A percentile compares a stretch with the other conserved stretches of the same genome.
Evolutionary conservation across 2,797 vertebrate species (phyloP).

Genomic region (Mus spretus): DNA sequence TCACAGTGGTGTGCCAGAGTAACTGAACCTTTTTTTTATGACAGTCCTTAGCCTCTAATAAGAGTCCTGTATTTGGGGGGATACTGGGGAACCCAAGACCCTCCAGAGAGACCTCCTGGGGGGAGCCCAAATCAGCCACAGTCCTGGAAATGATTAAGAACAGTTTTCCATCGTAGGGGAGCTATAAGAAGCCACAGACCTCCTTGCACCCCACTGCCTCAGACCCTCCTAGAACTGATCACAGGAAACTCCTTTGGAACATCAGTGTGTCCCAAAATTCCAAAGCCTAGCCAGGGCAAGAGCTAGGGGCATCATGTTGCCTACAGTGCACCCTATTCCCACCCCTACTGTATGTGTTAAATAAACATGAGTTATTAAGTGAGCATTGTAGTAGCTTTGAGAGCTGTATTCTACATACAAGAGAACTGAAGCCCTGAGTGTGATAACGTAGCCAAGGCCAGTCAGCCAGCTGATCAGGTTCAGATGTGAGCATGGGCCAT

Average conservation of each 20-base stretch:
- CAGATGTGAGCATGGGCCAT: not conserved
- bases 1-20: not conserved
- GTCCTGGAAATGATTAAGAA: constrained; percentile 71
- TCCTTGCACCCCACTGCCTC: constrained; percentile 4
- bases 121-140: constrained; percentile 41
- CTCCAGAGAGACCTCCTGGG: constrained; percentile 14
- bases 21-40: not conserved
- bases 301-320: not conserved
- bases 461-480: not conserved
- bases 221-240: not conserved
- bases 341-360: not conserved
- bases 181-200: constrained; percentile 58
- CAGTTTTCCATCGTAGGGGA: constrained; percentile 22
- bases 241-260: not conserved
- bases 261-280: not conserved
- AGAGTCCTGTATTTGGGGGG: not conserved
- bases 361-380: accelerated
- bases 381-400: not conserved
- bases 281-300: not conserved
- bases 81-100: not conserved
- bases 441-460: not conserved
- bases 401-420: not conserved
- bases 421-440: not conserved
- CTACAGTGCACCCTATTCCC: not conserved
- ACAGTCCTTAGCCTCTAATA: not conserved